Evolutionary conservation across 2,113 vertebrate species (phyloP), one percentile per base, ranked within the genome.

Genomic region (Crypturellus undulatus): DNA sequence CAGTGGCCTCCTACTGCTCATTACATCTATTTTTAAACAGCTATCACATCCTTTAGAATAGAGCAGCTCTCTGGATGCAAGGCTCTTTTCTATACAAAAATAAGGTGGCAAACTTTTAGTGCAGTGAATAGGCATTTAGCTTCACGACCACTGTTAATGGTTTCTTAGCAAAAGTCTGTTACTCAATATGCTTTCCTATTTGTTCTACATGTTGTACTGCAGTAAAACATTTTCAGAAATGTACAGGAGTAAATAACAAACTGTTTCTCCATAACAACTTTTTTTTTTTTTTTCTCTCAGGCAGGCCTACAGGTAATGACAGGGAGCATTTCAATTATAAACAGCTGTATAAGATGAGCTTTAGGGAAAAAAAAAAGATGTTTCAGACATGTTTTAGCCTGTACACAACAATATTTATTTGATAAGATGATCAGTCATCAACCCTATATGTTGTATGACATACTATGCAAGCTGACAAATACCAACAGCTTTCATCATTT

Each of bases 21-120:
- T 4, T 22, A 67, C 32, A 80, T 84, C 87, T 94, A 60, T 95
- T 96, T 97, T 89, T 85, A 96, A 91, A 91, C 58, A 95, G 51
- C 42, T 93, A 56, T 45, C 72, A 65, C 93, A 78, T 90, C 63
- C 51, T 71, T 9, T 12, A 80, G 78, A 79, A 79, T 26, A 85
- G n/a, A 65, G 82, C 42, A 54, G 45, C 76, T 92, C 75, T 89
- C 94, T 30, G 85, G 75, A 92, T 64, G 68, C 21, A 4, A 3
- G 0, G 47, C 28, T 49, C 30, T 58, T 79, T 94, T 71, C 78
- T 60, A 38, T 20, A 51, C 26, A 88, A 75, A 95, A 72, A 62
- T 87, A 91, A 81, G 4, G n/a, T 0, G 0, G 32, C 45, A 76
- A 52, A 80, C 43, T 89, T 73, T 28, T 69, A 93, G 90, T 45